Base-by-base conservation (phyloP, 1,140 invertebrate species). In the Wasmannia auropunctata region DNA sequence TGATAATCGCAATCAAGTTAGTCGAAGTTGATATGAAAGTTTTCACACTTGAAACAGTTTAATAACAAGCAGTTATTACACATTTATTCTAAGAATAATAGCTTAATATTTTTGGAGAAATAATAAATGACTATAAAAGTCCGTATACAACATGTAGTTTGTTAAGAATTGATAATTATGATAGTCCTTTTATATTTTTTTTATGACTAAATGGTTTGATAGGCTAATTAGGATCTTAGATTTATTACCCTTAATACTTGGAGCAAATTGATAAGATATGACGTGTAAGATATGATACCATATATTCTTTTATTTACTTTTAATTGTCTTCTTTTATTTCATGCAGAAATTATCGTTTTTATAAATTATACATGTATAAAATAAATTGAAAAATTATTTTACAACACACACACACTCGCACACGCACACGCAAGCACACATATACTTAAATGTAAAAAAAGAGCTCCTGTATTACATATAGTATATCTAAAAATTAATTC, bases 31-130 rank as follows among this genome's bases (percentile, higher is more conserved):
- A 16, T 22, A 25, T 37, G n/a, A 22, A 56, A 74, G 31, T 56
- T 74, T 28, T 5, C 31, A 25, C 31, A 56, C 16, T 43, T 3
- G 22, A 19, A 67, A 25, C 10, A n/a, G n/a, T n/a, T 16, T 3
- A 69, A 25, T 67, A 70, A 72, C 2, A 72, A 63, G 7, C 62
- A 56, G 10, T 49, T 34, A 74, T 56, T 74, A 37, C 4, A 56
- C 7, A 34, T 56, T 49, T 0, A 0, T 5, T 40, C 34, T 51
- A 51, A 49, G 10, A 49, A n/a, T 70, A 69, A 70, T 46, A 31
- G 25, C 10, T 49, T 7, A 49, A n/a, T 11, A 34, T 72, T 72
- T 49, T 16, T 51, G 28, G 8, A 34, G 16, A 1, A n/a, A n/a
- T 19, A 34, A 19, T 31, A 72, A 49, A 51, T 31, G 28, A 28